Evolutionary conservation across 92 coral and sea anemone species (phyloP), one percentile per base, ranked within the genome.

Genomic region (Phymanthus crucifer): DNA sequence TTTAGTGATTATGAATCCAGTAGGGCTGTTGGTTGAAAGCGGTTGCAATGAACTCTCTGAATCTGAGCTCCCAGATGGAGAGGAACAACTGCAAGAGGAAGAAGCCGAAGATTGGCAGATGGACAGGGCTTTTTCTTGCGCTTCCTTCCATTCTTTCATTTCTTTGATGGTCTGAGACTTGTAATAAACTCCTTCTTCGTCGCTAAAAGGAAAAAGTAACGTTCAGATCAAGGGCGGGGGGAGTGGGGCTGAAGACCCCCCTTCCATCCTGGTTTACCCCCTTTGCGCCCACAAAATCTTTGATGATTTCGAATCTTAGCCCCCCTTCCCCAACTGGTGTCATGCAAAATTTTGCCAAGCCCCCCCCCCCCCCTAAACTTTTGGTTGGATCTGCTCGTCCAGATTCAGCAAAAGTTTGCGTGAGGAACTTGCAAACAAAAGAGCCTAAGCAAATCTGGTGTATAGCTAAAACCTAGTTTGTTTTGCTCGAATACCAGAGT

Each of bases 111-210:
- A 24, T 17, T 64, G 81, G 24, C 72, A 61, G 0, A 14, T 61
- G 0, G 72, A 1, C 45, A 50, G 10, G n/a, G 40, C 31, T 2
- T 61, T 45, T 0, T 46, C 13, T 36, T 61, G 68, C 4, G 9
- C 32, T 7, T 54, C 58, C 27, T 73, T 82, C 80, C 79, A 61
- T 40, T 82, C 86, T 17, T 36, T 46, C 45, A 82, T 16, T n/a
- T 82, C 86, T 19, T 74, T 73, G 0, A 73, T 61, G 38, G 73
- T 54, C 50, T 72, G 83, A 17, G 79, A 66, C 32, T 83, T 83
- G 73, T 83, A 83, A 54, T 83, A 87, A 3, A 29, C 19, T 21
- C 91, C 91, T 58, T 87, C 91, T 58, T 87, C 91, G 43, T 87
- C 82, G 68, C 91, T 87, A 73, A 3, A 66, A 82, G 10, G 57